Evolutionary conservation across 2,113 vertebrate species (phyloP), one percentile per base, ranked within the genome.

Genomic region (Oceanodroma tethys): DNA sequence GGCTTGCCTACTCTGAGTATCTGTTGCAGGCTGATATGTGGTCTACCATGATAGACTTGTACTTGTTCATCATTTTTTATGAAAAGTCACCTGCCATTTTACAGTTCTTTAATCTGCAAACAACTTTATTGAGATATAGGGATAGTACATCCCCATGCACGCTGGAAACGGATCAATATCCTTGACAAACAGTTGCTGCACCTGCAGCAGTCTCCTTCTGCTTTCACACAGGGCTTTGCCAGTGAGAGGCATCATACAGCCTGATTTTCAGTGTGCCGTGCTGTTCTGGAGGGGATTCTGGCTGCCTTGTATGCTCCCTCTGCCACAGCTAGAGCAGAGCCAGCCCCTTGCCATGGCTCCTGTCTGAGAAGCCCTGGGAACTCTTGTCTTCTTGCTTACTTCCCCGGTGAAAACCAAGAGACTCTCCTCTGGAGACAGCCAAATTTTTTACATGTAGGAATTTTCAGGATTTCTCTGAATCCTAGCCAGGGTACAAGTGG

Each of bases 91-190:
- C 32, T 94, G 42, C 22, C 8, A 74, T 76, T 83, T 83, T 47
- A 48, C 9, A 42, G 26, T 74, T 66, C 89, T 96, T 91, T 50
- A 55, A 81, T 65, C 63, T 88, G 38, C 13, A 78, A 59, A 70
- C 15, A 74, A 10, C 32, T 91, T 94, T 26, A 53, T 40, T 74
- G 75, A 78, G 83, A 70, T 78, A 66, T 11, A 18, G 73, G 17
- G n/a, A 32, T 21, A 67, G 7, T 10, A 21, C 63, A 62, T 34
- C 42, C 47, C 82, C n/a, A 9, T 12, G 10, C 59, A 66, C 0
- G 0, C 30, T 55, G 59, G 25, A 84, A 89, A 86, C 0, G 0
- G 34, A 50, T 52, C 1, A 32, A 58, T 63, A 73, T 42, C 38
- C 36, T 38, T 62, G 32, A 95, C 68, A 88, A 94, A 67, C 32